Evolutionary conservation across 92 coral and sea anemone species (phyloP).

Genomic region (Siderastrea siderea): DNA sequence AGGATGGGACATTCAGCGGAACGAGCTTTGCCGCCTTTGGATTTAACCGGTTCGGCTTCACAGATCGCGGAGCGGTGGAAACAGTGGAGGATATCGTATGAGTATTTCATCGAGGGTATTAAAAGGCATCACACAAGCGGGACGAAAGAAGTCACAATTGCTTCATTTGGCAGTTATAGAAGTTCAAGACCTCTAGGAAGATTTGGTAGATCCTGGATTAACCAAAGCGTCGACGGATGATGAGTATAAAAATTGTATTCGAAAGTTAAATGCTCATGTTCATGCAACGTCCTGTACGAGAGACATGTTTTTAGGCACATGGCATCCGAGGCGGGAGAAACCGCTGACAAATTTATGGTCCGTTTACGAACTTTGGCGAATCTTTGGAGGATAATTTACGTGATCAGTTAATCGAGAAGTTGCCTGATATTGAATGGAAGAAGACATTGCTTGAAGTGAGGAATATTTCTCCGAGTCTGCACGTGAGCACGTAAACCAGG

Average conservation of each 20-base stretch:
- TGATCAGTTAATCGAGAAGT: no score
- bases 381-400: no score
- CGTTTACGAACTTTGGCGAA: conserved; percentile 56
- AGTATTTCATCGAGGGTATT: conserved; percentile 60
- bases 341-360: conserved; percentile 65
- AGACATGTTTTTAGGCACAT: conserved; percentile 57
- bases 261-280: conserved; percentile 63
- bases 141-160: no score
- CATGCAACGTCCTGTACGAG: conserved; percentile 54
- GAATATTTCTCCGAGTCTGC: no score
- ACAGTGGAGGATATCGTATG: conserved; percentile 62
- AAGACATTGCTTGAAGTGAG: no score
- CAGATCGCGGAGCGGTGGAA: no score
- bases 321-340: conserved; percentile 42
- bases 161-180: conserved; percentile 69
- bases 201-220: conserved; percentile 61
- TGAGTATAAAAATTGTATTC: conserved; percentile 37
- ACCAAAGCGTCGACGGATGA: conserved; percentile 38
- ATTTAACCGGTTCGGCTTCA: conserved; percentile 61
- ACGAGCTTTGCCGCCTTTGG: conserved; percentile 52
- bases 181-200: conserved; percentile 62
- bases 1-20: conserved; percentile 54
- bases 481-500: no score
- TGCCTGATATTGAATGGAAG: no score
- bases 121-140: conserved; percentile 66